Evolutionary conservation across 2,113 vertebrate species (phyloP), one percentile per base, ranked within the genome.

Genomic region (Rhipidura dahli): DNA sequence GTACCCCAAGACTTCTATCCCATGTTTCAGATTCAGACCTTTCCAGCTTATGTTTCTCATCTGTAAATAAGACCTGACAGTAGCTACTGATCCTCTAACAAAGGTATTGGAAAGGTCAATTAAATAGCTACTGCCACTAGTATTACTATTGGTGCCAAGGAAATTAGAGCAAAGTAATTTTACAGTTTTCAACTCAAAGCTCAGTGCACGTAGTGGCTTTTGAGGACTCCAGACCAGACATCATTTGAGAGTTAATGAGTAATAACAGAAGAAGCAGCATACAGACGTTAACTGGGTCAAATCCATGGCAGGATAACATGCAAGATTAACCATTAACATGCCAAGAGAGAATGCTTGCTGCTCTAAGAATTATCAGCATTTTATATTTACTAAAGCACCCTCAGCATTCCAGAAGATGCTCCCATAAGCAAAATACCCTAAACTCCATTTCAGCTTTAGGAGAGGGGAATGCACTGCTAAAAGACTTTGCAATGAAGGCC

Each of bases 241-340:
- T 33, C 35, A 82, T 44, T 93, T 42, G 40, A 47, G 22, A 90
- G 81, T 90, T 93, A 96, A 88, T 93, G 44, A 96, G 82, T 51
- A 95, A 93, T 65, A 85, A 87, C 4, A 77, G 24, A 71, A 61
- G 24, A 56, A 65, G 59, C n/a, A 94, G 68, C 86, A 89, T 9
- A 50, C 20, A 75, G 61, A 79, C 57, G 91, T 76, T 53, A 94
- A 76, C 21, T 45, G 45, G 27, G 13, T 65, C 56, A 91, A 75
- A 95, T 45, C 56, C 54, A 45, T 2, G 5, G 64, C 2, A 79
- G 20, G 60, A 66, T 21, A 91, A 56, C n/a, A 66, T 20, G 13
- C 30, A 83, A 81, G 81, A 53, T 47, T 72, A 96, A 86, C 49
- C 51, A 53, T 57, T 83, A 94, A 49, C 70, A 93, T 23, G 49